Conservation (phyloP, 2,888 invertebrate genomes). For the Onthophagus sagittarius region DNA sequence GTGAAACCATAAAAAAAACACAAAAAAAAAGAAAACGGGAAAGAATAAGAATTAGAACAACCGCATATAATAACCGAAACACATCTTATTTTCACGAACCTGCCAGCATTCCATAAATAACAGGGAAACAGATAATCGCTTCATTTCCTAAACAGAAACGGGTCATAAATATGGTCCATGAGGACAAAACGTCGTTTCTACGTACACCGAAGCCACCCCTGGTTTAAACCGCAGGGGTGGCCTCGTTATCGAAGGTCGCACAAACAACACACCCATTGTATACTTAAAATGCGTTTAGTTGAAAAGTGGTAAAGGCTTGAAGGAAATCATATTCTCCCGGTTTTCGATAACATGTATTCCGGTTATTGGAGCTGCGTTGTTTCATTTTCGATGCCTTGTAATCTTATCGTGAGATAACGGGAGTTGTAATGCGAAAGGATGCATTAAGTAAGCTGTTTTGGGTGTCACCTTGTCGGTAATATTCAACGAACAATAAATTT, state of each 20-base stretch:
- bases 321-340: neutral
- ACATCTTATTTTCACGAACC: neutral
- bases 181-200: neutral
- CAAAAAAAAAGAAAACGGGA: neutral
- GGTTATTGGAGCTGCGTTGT: no score
- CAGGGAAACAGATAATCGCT: neutral
- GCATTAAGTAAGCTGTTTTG: neutral
- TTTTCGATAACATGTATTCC: no score
- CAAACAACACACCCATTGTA: neutral
- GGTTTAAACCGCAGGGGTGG: neutral
- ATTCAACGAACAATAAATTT: neutral
- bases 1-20: neutral
- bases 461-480: neutral
- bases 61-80: neutral
- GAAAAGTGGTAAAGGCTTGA: neutral
- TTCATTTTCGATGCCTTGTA: neutral
- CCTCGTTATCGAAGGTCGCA: neutral
- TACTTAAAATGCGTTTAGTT: neutral
- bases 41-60: neutral
- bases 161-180: neutral
- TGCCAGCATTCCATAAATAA: neutral
- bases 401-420: neutral
- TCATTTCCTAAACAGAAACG: neutral
- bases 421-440: neutral
- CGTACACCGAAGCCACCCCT: neutral